These are phyloP conservation scores for Diorhabda sublineata DNA, from an alignment of 1,140 invertebrate species.

Conservation along the genomic window DNA sequence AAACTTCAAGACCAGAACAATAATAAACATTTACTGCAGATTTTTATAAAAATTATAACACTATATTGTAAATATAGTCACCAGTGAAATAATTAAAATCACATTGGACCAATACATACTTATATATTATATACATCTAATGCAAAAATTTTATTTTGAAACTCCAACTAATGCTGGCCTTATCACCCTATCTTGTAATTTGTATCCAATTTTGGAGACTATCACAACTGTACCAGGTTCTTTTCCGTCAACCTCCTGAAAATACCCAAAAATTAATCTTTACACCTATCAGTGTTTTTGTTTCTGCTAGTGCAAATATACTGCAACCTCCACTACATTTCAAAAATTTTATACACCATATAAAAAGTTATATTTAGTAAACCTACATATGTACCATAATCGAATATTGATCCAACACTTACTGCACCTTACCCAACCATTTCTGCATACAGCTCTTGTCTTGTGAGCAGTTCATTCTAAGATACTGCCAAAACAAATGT, in stretches of 20 bases:
- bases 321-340: too few relatives aligned
- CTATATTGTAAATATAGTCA: constrained; percentile 6
- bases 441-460: too few relatives aligned
- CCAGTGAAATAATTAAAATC: constrained; percentile 19
- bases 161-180: constrained; percentile 96
- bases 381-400: too few relatives aligned
- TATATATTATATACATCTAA: constrained; percentile 4
- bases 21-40: constrained; percentile 12
- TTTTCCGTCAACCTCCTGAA: constrained; percentile 71
- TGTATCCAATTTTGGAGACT: constrained; percentile 94
- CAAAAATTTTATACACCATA: too few relatives aligned
- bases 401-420: too few relatives aligned
- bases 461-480: too few relatives aligned
- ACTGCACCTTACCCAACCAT: too few relatives aligned
- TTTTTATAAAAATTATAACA: constrained; percentile 9
- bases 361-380: too few relatives aligned
- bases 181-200: constrained; percentile 87
- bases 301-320: too few relatives aligned
- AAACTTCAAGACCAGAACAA: constrained; percentile 7
- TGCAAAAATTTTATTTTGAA: constrained; percentile 56
- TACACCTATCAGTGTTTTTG: not conserved
- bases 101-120: constrained; percentile 14
- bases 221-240: constrained; percentile 82
- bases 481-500: too few relatives aligned
- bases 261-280: constrained; percentile 41